Conservation (phyloP, 2,113 vertebrate species). For the Antechinus stuartii region DNA sequence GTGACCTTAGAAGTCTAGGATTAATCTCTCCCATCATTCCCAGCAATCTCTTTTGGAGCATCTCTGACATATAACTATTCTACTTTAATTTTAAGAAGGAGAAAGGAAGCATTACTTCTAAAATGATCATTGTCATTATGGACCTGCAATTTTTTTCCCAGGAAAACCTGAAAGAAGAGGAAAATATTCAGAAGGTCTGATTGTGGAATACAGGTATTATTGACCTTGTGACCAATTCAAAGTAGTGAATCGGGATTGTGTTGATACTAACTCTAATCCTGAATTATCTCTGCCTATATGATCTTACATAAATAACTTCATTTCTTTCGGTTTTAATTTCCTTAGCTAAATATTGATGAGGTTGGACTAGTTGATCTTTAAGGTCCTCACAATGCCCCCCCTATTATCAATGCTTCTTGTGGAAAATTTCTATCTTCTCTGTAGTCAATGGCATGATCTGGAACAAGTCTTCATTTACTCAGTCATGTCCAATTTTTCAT, state of each 20-base stretch:
- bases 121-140: background rate
- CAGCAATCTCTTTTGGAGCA: background rate
- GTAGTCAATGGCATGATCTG: background rate
- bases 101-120: background rate
- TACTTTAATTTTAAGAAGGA: background rate
- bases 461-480: background rate
- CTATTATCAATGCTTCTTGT: background rate
- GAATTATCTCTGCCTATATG: background rate
- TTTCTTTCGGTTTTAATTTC: background rate
- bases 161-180: background rate
- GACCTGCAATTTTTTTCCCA: background rate
- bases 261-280: background rate
- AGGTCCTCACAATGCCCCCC: background rate
- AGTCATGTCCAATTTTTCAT: no score
- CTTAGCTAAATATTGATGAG: background rate
- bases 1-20: slow-evolving; percentile 1
- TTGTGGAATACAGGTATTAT: background rate
- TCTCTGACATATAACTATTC: background rate
- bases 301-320: background rate
- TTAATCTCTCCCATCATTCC: background rate
- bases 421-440: background rate
- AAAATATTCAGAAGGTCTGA: background rate
- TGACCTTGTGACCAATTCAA: background rate
- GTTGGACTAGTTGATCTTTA: background rate
- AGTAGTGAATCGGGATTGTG: background rate